Percentiles rank a stretch among this genome's conserved stretches.
Conservation (phyloP, 2,113 vertebrate species). For the Scomber japonicus region DNA sequence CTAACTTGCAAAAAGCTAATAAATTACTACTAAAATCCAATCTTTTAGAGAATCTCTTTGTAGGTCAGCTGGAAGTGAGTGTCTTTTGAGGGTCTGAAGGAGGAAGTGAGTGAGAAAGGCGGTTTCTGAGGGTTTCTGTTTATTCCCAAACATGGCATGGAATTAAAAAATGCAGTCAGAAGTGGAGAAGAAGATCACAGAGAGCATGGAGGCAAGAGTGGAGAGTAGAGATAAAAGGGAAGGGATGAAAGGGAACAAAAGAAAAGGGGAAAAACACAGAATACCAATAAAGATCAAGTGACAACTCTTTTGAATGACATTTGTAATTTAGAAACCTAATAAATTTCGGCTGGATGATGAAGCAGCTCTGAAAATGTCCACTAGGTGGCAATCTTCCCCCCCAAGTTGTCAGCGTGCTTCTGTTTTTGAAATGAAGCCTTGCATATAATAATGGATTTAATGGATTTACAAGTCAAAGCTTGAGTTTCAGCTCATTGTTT, state of each 20-base stretch:
- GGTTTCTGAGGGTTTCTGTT: slow-evolving; percentile 25
- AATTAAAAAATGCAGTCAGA: slow-evolving; percentile 8
- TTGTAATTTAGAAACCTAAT: background rate
- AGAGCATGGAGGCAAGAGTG: background rate
- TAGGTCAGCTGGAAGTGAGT: background rate
- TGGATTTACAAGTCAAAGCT: too few species aligned
- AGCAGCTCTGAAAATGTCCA: slow-evolving; percentile 1
- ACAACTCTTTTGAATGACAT: slow-evolving; percentile 1
- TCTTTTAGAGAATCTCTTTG: slow-evolving; percentile 21
- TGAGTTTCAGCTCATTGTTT: too few species aligned
- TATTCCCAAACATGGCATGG: slow-evolving; percentile 58
- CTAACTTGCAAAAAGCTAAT: background rate
- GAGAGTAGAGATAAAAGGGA: slow-evolving; percentile 26
- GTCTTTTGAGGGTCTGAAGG: background rate
- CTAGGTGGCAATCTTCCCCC: slow-evolving; percentile 22
- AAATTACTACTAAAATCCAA: background rate
- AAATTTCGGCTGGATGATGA: background rate
- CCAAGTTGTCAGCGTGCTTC: background rate
- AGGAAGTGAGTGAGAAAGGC: background rate
- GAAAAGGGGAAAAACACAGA: background rate
- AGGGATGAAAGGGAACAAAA: slow-evolving; percentile 24
- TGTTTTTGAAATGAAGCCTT: background rate
- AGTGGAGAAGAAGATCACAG: slow-evolving; percentile 26
- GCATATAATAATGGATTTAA: too few species aligned
- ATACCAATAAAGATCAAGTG: slow-evolving; percentile 6